These are phyloP conservation scores for Ancistrus triradiatus DNA, from an alignment of 2,113 vertebrate species.

Conservation along the genomic window DNA sequence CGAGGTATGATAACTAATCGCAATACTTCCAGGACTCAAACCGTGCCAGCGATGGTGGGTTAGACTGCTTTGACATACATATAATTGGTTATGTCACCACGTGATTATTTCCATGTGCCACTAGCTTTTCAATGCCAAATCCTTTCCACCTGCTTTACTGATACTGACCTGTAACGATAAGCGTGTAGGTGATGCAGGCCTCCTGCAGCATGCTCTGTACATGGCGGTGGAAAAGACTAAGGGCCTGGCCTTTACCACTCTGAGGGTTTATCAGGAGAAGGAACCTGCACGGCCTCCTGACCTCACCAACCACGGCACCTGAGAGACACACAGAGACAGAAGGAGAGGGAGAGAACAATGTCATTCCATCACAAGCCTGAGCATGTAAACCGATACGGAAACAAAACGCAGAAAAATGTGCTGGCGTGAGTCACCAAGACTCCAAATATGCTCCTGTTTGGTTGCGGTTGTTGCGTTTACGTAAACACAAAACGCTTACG, in stretches of 20 bases:
- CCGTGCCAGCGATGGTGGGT: too few species aligned
- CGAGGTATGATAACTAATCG: too few species aligned
- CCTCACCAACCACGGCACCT: slow-evolving; percentile 31
- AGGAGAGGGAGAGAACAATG: slow-evolving; percentile 4
- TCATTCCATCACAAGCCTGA: neutral
- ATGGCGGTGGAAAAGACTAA: slow-evolving; percentile 69
- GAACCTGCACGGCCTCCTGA: slow-evolving; percentile 65
- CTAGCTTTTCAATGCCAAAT: too few species aligned
- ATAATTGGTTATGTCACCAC: too few species aligned
- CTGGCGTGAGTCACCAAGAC: neutral
- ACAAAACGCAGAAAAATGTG: neutral
- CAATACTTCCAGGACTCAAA: too few species aligned
- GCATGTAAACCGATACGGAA: neutral
- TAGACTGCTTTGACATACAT: too few species aligned
- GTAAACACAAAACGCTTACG: too few species aligned
- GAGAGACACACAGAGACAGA: slow-evolving; percentile 30
- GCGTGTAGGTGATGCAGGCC: slow-evolving; percentile 68
- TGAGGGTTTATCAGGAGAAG: slow-evolving; percentile 82
- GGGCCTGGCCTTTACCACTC: slow-evolving; percentile 75
- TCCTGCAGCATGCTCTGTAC: slow-evolving; percentile 76
- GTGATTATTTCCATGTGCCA: too few species aligned
- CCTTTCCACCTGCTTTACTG: neutral
- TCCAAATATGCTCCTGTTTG: neutral
- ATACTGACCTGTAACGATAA: slow-evolving; percentile 74
- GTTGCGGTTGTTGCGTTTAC: too few species aligned